These are phyloP conservation scores for Atlantisia rogersi DNA, from an alignment of 2,113 vertebrate species.

Conservation along the genomic window DNA sequence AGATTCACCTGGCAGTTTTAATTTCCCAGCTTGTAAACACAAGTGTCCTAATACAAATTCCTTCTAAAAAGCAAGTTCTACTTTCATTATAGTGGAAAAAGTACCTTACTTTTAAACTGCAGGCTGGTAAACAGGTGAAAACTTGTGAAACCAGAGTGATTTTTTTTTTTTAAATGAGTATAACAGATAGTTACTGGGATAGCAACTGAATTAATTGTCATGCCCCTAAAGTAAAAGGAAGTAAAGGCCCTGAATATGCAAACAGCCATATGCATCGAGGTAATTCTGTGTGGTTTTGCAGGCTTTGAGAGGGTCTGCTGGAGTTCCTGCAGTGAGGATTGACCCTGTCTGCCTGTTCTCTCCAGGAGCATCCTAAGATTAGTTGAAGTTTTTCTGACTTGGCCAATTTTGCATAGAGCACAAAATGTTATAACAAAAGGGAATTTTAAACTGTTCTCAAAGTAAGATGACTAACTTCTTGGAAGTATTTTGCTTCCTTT, in stretches of 20 bases:
- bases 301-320: background rate
- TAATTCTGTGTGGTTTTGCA: background rate
- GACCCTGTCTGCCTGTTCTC: background rate
- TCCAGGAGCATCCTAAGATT: background rate
- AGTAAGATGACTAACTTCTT: background rate
- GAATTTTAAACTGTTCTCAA: background rate
- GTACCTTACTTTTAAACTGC: background rate
- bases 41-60: background rate
- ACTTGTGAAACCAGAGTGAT: background rate
- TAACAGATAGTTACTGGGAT: background rate
- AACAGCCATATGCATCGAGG: background rate
- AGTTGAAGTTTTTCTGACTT: background rate
- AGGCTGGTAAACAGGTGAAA: background rate
- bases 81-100: background rate
- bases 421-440: background rate
- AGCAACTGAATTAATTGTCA: background rate
- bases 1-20: background rate
- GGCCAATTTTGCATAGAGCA: background rate
- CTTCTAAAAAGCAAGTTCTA: background rate
- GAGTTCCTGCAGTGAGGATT: constrained; percentile 18
- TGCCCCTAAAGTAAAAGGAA: background rate
- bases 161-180: background rate
- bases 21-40: background rate
- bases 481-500: background rate
- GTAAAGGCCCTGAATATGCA: background rate